A percentile compares a stretch with the other conserved stretches of the same genome.
Conservation (phyloP, 2,888 invertebrate genomes). For the Hypercompe scribonia region DNA sequence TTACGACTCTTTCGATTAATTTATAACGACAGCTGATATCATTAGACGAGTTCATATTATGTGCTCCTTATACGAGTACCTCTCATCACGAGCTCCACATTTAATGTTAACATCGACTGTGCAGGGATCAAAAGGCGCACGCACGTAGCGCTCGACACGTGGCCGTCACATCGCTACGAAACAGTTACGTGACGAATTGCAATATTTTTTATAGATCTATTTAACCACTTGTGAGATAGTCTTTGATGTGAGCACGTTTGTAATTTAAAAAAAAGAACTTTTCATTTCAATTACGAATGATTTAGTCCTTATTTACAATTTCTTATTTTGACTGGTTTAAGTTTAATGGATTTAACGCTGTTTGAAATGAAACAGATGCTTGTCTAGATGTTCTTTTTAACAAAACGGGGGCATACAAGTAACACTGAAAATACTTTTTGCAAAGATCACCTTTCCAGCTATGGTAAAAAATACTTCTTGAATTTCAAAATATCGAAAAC, state of each 20-base stretch:
- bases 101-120: no score
- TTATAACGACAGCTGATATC: neutral
- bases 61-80: constrained; percentile 11
- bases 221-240: constrained; percentile 24
- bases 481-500: no score
- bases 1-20: neutral
- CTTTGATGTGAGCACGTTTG: constrained; percentile 31
- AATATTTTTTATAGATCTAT: constrained; percentile 41
- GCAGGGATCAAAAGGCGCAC: constrained; percentile 69
- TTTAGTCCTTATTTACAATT: neutral
- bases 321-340: neutral
- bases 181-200: constrained; percentile 61
- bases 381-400: no score
- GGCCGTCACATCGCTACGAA: constrained; percentile 52
- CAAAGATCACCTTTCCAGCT: no score
- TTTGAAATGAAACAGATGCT: no score
- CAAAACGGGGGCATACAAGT: no score
- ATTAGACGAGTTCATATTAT: neutral
- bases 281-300: neutral
- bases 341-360: no score
- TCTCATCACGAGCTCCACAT: constrained; percentile 5
- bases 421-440: no score
- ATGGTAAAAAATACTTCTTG: no score
- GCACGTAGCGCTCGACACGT: constrained; percentile 16
- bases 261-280: constrained; percentile 5